Evolutionary conservation across 2,113 vertebrate species (phyloP).

Genomic region (Gobio gobio): DNA sequence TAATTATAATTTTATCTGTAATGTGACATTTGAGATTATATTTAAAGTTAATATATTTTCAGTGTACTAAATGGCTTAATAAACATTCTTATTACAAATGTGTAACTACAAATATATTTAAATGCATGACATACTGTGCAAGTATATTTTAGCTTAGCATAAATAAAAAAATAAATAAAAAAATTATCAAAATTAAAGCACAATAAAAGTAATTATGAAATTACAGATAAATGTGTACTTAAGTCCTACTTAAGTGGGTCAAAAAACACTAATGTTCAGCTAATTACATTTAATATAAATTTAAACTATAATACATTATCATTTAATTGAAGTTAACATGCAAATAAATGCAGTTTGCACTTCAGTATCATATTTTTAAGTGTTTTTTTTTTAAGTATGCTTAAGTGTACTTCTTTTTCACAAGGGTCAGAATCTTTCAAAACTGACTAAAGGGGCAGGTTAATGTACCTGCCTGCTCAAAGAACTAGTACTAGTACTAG

Average conservation of each 20-base stretch:
- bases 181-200: too few species aligned
- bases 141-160: too few species aligned
- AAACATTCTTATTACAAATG: background rate
- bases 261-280: background rate
- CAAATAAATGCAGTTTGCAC: too few species aligned
- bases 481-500: too few species aligned
- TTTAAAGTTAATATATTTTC: background rate
- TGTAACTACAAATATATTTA: background rate
- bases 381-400: too few species aligned
- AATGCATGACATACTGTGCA: background rate
- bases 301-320: background rate
- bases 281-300: background rate
- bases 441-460: background rate
- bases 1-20: too few species aligned
- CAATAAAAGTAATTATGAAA: background rate
- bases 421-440: background rate
- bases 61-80: background rate
- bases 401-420: background rate
- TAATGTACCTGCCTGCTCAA: conserved; percentile 84
- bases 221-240: background rate
- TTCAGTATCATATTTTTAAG: too few species aligned
- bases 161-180: too few species aligned
- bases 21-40: too few species aligned
- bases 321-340: background rate
- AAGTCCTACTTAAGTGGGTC: background rate